Percentiles rank a stretch among this genome's conserved stretches.
Conservation (phyloP, 2,113 vertebrate species). For the zebrafish (Danio rerio) region GRCz12tu NC_133200.1:20764001-20764500, state of each 20-base stretch:
- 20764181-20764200: slow-evolving; percentile 91
- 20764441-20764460: too few relatives aligned
- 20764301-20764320: too few relatives aligned
- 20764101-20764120: slow-evolving; percentile 87
- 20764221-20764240: not conserved
- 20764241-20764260: not conserved
- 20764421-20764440: too few relatives aligned
- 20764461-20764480: too few relatives aligned
- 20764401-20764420: too few relatives aligned
- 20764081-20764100: slow-evolving; percentile 84
- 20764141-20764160: slow-evolving; percentile 89
- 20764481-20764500: too few relatives aligned
- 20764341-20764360: too few relatives aligned
- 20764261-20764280: not conserved
- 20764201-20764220: slow-evolving; percentile 71
- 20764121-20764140: slow-evolving; percentile 83
- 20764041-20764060: not conserved
- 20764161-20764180: slow-evolving; percentile 85
- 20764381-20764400: too few relatives aligned
- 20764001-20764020: too few relatives aligned
- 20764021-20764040: too few relatives aligned
- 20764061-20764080: slow-evolving; percentile 78
- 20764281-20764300: not conserved
- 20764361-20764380: too few relatives aligned
- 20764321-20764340: too few relatives aligned